Evolutionary conservation across 2,888 invertebrate species (phyloP).

Genomic region (Cartodere bifasciata): DNA sequence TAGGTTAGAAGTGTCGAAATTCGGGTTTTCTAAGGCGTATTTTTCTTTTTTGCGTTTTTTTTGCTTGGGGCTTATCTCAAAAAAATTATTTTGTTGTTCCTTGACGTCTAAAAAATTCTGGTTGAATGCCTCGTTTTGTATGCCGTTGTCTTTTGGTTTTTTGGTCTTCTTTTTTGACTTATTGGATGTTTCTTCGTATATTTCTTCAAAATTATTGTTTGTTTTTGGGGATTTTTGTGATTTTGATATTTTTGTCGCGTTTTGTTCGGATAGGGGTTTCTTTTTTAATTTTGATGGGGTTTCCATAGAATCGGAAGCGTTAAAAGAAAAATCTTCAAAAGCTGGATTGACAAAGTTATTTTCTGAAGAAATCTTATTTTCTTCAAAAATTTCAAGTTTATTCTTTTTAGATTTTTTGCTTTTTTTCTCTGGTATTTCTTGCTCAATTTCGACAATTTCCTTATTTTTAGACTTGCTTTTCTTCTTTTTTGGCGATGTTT

Average conservation of each 20-base stretch:
- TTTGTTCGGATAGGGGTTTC: slow-evolving; percentile 4
- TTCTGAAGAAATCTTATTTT: too few species aligned
- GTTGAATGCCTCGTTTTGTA: background rate
- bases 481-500: slow-evolving; percentile 4
- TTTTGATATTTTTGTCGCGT: slow-evolving; percentile 11
- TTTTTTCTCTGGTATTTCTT: slow-evolving; percentile 10
- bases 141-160: slow-evolving; percentile 1
- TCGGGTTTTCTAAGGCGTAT: slow-evolving; percentile 11
- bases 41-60: slow-evolving; percentile 1
- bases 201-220: too few species aligned
- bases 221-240: too few species aligned
- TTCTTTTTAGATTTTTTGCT: slow-evolving; percentile 13
- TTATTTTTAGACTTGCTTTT: slow-evolving; percentile 8
- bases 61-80: too few species aligned
- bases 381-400: slow-evolving; percentile 4
- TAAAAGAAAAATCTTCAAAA: too few species aligned
- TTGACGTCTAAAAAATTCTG: too few species aligned
- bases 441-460: slow-evolving; percentile 9
- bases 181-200: too few species aligned
- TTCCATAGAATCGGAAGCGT: slow-evolving; percentile 1
- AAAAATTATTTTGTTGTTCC: too few species aligned
- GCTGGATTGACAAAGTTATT: too few species aligned
- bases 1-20: slow-evolving; percentile 5
- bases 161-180: slow-evolving; percentile 12
- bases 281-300: slow-evolving; percentile 8